Conservation (phyloP, 2,113 vertebrate species). For the Columba janthina region DNA sequence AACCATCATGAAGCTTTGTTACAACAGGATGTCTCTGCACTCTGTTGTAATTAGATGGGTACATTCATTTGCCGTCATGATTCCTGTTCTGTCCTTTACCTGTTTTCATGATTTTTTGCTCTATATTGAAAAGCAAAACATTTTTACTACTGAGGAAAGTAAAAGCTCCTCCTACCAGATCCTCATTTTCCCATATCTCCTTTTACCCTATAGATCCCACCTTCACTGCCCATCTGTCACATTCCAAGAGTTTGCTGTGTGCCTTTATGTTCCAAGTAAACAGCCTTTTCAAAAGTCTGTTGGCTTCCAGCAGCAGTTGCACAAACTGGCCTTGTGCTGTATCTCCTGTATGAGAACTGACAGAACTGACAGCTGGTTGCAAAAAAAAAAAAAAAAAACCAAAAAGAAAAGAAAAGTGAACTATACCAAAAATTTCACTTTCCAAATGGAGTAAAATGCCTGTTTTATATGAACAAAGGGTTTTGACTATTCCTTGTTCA, state of each 20-base stretch:
- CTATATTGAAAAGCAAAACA: background rate
- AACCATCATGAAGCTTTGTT: background rate
- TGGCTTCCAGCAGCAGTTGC: background rate
- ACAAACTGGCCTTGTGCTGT: background rate
- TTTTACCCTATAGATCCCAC: background rate
- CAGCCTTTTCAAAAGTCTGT: background rate
- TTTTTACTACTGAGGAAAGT: background rate
- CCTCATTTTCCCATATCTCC: background rate
- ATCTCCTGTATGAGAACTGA: background rate
- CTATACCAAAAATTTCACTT: background rate
- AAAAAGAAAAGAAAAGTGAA: background rate
- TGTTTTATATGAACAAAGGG: background rate
- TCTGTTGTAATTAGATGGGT: background rate
- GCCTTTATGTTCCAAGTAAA: background rate
- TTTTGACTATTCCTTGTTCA: background rate
- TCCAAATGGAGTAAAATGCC: background rate
- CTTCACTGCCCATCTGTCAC: background rate
- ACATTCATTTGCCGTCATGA: background rate
- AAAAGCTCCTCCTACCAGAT: background rate
- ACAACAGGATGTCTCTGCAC: background rate
- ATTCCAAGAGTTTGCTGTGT: background rate
- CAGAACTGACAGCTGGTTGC: background rate
- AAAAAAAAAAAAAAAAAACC: background rate
- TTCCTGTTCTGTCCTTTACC: background rate
- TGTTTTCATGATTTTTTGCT: background rate